phyloP scores from a whole-genome alignment of 2,113 vertebrate species.

The Oenanthe oenanthe region DNA sequence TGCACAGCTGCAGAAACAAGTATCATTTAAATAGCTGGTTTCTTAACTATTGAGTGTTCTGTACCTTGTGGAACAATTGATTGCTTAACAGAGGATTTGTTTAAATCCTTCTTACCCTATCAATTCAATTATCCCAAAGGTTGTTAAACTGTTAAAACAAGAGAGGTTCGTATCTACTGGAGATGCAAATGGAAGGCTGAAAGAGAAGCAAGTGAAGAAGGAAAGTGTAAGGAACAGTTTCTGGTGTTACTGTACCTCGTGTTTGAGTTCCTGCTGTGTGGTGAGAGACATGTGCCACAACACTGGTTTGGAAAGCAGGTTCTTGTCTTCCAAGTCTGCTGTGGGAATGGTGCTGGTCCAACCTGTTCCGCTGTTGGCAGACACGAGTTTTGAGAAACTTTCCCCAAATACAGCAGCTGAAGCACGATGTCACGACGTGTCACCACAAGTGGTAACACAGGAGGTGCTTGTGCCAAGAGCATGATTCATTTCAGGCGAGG shows the following conservation, averaged over 20 bases:
- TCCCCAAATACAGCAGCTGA: background rate
- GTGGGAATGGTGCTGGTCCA: background rate
- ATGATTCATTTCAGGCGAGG: background rate
- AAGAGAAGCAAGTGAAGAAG: background rate
- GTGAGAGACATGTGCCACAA: background rate
- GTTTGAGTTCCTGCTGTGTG: background rate
- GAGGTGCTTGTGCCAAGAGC: background rate
- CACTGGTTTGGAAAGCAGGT: background rate
- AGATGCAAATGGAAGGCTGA: background rate
- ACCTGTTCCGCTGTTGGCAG: background rate
- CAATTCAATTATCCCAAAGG: background rate
- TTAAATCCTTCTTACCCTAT: slow-evolving; percentile 1
- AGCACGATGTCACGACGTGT: fast-evolving
- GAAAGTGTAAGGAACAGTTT: background rate
- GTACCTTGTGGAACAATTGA: slow-evolving; percentile 61
- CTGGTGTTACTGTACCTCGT: background rate
- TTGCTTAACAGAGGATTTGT: slow-evolving; percentile 17
- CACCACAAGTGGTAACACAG: background rate
- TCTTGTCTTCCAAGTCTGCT: background rate
- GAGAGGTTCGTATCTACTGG: background rate
- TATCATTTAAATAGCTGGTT: slow-evolving; percentile 59
- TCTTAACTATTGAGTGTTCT: slow-evolving; percentile 53
- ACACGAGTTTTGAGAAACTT: background rate
- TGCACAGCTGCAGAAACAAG: slow-evolving; percentile 59
- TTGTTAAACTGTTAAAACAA: background rate